These are phyloP conservation scores for Bradypodion ventrale DNA, from an alignment of 2,797 vertebrate genomes.

Conservation along the genomic window DNA sequence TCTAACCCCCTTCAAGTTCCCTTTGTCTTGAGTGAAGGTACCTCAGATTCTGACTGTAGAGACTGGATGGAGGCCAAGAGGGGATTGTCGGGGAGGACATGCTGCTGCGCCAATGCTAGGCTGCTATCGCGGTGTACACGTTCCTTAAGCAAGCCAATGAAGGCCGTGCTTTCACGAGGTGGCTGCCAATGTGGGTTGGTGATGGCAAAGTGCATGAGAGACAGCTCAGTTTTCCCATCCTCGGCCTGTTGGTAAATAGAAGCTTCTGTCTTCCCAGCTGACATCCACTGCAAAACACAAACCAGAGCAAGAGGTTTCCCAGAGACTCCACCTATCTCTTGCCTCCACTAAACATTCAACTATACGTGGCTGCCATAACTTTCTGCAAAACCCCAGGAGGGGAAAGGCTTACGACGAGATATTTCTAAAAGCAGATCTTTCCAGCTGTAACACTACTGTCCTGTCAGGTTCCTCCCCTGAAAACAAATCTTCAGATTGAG, in stretches of 20 bases:
- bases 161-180: conserved; percentile 92
- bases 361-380: background rate
- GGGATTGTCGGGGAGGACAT: conserved; percentile 80
- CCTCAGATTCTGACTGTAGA: conserved; percentile 90
- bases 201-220: conserved; percentile 98
- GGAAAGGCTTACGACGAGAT: background rate
- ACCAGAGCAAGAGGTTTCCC: background rate
- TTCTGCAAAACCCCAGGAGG: background rate
- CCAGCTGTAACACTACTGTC: too few relatives aligned
- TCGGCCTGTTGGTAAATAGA: conserved; percentile 98
- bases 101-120: conserved; percentile 76
- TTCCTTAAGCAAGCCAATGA: conserved; percentile 95
- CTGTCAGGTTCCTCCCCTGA: too few relatives aligned
- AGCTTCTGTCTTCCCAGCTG: conserved; percentile 93
- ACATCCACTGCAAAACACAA: conserved; percentile 86
- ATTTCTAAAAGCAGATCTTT: too few relatives aligned
- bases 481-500: too few relatives aligned
- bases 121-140: conserved; percentile 91
- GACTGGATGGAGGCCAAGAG: conserved; percentile 86
- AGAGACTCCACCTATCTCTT: background rate
- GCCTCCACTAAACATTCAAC: background rate
- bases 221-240: conserved; percentile 95
- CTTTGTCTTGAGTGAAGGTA: conserved; percentile 48
- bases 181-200: conserved; percentile 98
- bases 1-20: background rate